Percentiles rank a stretch among this genome's conserved stretches.
These are phyloP conservation scores for Brachypodius melanocephalos DNA, from an alignment of 2,113 vertebrate species.

Conservation along the genomic window DNA sequence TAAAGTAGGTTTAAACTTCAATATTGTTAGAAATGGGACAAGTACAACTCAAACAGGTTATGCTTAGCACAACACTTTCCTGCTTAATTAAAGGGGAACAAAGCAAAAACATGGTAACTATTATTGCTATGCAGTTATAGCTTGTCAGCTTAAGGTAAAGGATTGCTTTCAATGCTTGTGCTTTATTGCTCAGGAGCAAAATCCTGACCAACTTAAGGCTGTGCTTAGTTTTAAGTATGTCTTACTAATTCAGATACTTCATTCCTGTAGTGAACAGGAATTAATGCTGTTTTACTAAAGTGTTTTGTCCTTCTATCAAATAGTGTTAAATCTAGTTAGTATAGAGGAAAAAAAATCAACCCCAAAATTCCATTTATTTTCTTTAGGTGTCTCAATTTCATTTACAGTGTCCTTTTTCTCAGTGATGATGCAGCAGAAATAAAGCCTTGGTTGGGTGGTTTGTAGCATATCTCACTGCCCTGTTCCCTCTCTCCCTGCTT, in stretches of 20 bases:
- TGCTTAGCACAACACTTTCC: not conserved
- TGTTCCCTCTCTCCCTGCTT: not conserved
- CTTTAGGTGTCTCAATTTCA: not conserved
- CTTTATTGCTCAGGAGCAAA: not conserved
- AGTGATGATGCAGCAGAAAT: conserved; percentile 24
- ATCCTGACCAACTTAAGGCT: not conserved
- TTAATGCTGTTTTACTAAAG: not conserved
- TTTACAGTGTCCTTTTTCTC: not conserved
- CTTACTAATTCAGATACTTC: not conserved
- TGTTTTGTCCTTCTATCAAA: not conserved
- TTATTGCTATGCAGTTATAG: not conserved
- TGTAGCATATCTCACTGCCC: not conserved
- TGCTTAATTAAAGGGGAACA: not conserved
- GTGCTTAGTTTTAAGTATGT: not conserved
- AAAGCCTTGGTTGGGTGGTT: not conserved
- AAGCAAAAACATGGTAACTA: not conserved
- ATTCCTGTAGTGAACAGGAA: not conserved
- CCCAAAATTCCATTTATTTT: not conserved
- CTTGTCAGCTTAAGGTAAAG: not conserved
- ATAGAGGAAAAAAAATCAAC: not conserved
- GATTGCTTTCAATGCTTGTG: not conserved
- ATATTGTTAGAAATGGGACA: not conserved
- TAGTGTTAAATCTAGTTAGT: not conserved
- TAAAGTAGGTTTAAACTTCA: not conserved
- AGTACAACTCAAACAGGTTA: not conserved